Evolutionary conservation across 1,140 invertebrate genomes (phyloP).

Genomic region (Vollenhovia emeryi): DNA sequence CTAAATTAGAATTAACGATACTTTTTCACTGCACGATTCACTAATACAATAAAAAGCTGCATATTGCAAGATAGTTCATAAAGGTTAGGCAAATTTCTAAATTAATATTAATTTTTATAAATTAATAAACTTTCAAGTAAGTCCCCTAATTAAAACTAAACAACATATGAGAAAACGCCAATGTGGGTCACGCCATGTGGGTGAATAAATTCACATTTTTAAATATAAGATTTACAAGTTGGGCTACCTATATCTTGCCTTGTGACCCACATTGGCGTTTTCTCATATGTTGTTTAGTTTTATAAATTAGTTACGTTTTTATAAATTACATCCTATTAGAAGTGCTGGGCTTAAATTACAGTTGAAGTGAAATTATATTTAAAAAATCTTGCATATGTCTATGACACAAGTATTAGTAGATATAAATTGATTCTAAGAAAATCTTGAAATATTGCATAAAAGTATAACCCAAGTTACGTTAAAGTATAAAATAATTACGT

Average conservation of each 20-base stretch:
- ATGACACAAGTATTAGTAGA: not conserved
- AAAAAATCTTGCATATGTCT: not conserved
- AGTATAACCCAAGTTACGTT: not conserved
- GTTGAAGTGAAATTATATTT: not conserved
- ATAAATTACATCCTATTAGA: not conserved
- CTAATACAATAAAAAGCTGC: not conserved
- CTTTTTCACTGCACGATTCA: not conserved
- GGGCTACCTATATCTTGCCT: no score
- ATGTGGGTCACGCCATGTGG: no score
- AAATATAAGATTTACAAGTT: no score
- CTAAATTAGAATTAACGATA: not conserved
- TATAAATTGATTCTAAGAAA: not conserved
- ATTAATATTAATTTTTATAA: not conserved
- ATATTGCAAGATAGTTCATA: not conserved
- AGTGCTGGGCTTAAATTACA: not conserved
- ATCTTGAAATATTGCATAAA: not conserved
- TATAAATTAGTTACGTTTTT: not conserved
- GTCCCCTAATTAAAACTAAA: no score
- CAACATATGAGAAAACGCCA: no score
- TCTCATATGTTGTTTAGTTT: no score
- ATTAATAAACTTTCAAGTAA: no score
- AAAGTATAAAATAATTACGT: conserved; percentile 33
- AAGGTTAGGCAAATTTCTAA: not conserved
- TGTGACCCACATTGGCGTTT: no score
- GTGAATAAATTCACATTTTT: no score